Evolutionary conservation across 1,140 invertebrate species (phyloP).

Genomic region (Ooceraea biroi): DNA sequence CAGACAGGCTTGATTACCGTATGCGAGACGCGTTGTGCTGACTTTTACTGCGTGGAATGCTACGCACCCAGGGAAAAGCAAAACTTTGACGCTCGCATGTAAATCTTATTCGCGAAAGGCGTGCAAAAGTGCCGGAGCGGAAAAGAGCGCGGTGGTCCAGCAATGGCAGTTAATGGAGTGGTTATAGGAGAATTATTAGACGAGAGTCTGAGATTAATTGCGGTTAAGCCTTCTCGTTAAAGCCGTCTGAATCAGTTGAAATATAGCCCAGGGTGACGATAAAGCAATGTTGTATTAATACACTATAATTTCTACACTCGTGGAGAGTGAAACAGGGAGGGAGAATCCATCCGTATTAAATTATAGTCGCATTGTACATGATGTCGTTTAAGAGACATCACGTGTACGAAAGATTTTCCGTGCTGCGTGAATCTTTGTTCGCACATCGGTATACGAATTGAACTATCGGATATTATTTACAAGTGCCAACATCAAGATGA

Average conservation of each 20-base stretch:
- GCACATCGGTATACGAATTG: background rate
- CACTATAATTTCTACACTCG: slow-evolving; percentile 66
- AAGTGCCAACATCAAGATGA: background rate
- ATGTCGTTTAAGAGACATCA: background rate
- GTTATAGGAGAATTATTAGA: slow-evolving; percentile 76
- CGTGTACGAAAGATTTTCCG: background rate
- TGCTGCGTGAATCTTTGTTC: background rate
- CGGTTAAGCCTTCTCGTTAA: slow-evolving; percentile 74
- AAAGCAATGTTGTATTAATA: slow-evolving; percentile 66
- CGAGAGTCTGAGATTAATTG: slow-evolving; percentile 72
- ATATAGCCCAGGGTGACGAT: slow-evolving; percentile 72
- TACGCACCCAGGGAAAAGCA: slow-evolving; percentile 26
- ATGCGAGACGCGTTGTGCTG: slow-evolving; percentile 20
- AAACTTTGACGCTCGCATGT: slow-evolving; percentile 77
- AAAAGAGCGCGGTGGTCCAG: slow-evolving; percentile 71
- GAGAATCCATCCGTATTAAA: slow-evolving; percentile 49
- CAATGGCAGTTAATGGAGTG: slow-evolving; percentile 72
- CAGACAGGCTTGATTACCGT: slow-evolving; percentile 30
- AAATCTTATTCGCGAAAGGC: slow-evolving; percentile 77
- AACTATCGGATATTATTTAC: background rate
- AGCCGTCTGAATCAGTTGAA: slow-evolving; percentile 69
- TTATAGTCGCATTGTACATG: slow-evolving; percentile 9
- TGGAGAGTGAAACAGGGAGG: background rate
- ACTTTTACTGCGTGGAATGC: slow-evolving; percentile 13
- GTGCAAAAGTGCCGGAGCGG: slow-evolving; percentile 70